phyloP scores from a whole-genome alignment of 2,113 vertebrate genomes.

The Crypturellus undulatus region DNA sequence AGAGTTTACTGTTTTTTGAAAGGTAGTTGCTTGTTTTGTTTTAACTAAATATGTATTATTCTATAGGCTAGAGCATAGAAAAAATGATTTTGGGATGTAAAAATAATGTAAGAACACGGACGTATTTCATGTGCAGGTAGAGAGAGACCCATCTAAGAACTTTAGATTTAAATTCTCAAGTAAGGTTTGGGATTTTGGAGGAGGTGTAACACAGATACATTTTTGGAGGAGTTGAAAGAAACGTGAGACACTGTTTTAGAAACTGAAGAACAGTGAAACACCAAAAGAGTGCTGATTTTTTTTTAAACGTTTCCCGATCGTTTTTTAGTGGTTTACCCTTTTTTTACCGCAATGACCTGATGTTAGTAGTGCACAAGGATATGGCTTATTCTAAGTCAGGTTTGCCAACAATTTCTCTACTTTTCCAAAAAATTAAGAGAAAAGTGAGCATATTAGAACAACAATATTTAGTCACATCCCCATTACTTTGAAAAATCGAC shows the following conservation, averaged over 20 bases:
- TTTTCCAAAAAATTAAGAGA: neutral
- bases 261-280: neutral
- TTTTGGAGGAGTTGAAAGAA: neutral
- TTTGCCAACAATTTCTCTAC: neutral
- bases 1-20: neutral
- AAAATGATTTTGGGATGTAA: neutral
- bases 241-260: neutral
- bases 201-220: neutral
- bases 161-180: accelerated
- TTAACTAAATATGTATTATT: neutral
- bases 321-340: neutral
- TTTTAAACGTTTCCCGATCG: neutral
- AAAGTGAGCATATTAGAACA: neutral
- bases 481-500: neutral
- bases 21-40: neutral
- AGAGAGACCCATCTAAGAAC: neutral
- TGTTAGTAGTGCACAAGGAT: neutral
- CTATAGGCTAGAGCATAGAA: neutral
- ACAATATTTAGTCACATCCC: neutral
- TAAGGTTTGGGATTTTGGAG: neutral
- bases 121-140: accelerated
- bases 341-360: neutral
- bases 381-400: neutral
- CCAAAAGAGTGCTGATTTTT: neutral
- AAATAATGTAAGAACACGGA: neutral